Conservation (phyloP, 1,140 invertebrate species). For the Portunus trituberculatus region DNA sequence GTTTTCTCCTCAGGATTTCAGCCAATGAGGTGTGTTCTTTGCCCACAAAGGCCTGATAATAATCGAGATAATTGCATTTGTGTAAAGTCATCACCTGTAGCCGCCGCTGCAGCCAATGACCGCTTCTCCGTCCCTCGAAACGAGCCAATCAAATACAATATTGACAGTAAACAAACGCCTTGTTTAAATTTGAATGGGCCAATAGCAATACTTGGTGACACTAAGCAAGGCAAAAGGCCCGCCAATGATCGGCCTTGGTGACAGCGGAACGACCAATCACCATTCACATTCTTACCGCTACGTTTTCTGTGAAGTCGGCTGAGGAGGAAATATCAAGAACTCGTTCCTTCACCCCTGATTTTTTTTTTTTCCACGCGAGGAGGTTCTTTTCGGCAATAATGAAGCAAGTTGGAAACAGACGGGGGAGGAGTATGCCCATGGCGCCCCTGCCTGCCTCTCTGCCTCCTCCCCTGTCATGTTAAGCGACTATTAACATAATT, state of each 20-base stretch:
- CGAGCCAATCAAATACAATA: conserved; percentile 48
- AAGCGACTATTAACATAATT: conserved; percentile 61
- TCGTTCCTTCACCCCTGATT: not conserved
- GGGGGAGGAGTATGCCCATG: not conserved
- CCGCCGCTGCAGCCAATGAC: conserved; percentile 44
- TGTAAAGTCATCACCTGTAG: not conserved
- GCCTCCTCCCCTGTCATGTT: conserved; percentile 40
- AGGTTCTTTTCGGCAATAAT: conserved; percentile 14
- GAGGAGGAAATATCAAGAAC: conserved; percentile 32
- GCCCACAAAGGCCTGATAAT: conserved; percentile 53
- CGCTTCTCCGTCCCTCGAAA: not conserved
- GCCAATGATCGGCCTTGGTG: conserved; percentile 59
- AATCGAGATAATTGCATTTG: conserved; percentile 49
- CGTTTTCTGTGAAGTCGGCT: conserved; percentile 59
- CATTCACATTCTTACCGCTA: conserved; percentile 50
- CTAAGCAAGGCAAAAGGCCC: conserved; percentile 53
- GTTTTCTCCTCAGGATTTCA: conserved; percentile 46
- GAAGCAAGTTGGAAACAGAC: not conserved
- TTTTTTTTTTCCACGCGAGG: not conserved
- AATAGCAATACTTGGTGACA: conserved; percentile 63
- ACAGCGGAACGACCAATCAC: conserved; percentile 65
- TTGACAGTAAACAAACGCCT: conserved; percentile 62
- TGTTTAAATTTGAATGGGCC: conserved; percentile 52
- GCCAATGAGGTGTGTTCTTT: conserved; percentile 46
- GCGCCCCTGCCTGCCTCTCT: not conserved